A percentile compares a stretch with the other conserved stretches of the same genome.
Conservation (phyloP, 2,888 invertebrate species). For the Acanthococcus lagerstroemiae region DNA sequence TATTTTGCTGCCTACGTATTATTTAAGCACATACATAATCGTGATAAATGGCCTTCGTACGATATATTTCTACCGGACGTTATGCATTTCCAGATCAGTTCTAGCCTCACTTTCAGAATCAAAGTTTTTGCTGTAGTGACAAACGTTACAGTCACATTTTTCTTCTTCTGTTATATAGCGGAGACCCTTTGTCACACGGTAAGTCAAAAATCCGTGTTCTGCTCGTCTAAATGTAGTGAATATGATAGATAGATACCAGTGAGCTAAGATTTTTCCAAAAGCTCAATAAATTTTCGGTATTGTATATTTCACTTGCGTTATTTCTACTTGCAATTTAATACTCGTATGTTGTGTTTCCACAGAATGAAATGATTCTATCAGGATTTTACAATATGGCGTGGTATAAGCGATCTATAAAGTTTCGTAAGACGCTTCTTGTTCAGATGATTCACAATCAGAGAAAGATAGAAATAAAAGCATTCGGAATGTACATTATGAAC, state of each 20-base stretch:
- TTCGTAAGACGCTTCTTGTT: not conserved
- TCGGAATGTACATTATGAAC: constrained; percentile 11
- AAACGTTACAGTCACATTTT: constrained; percentile 2
- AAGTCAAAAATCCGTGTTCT: too few species aligned
- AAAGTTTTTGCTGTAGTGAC: constrained; percentile 11
- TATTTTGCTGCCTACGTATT: too few species aligned
- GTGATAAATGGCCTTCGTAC: too few species aligned
- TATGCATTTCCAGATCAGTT: not conserved
- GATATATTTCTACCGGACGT: too few species aligned
- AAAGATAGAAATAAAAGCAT: constrained; percentile 5
- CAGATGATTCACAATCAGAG: not conserved
- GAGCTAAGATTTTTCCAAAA: too few species aligned
- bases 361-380: constrained; percentile 2
- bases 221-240: too few species aligned
- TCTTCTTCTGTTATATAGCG: constrained; percentile 6
- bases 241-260: too few species aligned
- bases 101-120: not conserved
- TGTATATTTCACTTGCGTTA: too few species aligned
- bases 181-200: constrained; percentile 1
- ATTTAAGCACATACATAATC: too few species aligned
- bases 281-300: too few species aligned
- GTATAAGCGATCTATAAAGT: not conserved
- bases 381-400: constrained; percentile 13
- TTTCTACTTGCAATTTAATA: too few species aligned
- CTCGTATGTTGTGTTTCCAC: too few species aligned